Evolutionary conservation across 2,797 vertebrate genomes (phyloP), one percentile per base, ranked within the genome.

Genomic region (Myotis vivesi): DNA sequence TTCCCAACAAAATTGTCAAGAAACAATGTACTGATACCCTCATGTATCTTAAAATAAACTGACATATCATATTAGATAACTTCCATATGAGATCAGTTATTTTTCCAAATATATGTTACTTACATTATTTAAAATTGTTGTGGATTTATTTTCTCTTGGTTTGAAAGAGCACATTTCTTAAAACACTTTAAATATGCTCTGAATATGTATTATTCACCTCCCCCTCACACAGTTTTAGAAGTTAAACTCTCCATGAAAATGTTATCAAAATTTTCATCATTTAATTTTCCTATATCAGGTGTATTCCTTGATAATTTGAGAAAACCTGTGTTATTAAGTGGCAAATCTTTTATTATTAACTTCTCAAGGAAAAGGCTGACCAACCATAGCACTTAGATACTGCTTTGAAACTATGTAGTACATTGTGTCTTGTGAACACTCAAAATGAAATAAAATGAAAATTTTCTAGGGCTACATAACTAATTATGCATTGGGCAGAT

Each of bases 21-120:
- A 87, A 87, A 59, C 20, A 82, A 69, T 69, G 30, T 55, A 83
- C 36, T 84, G 46, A 17, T n/a, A 62, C 1, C 3, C 55, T 91
- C 13, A 81, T 33, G 12, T n/a, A 49, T 23, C 38, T 87, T 77
- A 41, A 82, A 86, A 77, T 25, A 82, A 73, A 73, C 23, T 59
- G 22, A 80, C 6, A 33, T 62, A 46, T 19, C 25, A 3, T 49
- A 68, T 62, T 19, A 57, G 80, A 73, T 38, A 91, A 87, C 17
- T 72, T 72, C 19, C 20, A 57, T 41, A 76, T 44, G 10, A 66
- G 3, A 30, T 33, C 6, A 72, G 46, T 93, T 59, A 41, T 57
- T 89, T 96, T 75, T 69, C 49, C 51, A 96, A 82, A 68, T 66
- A 69, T 25, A 75, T 76, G 53, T 8, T 92, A 30, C 55, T 87